Evolutionary conservation across 2,113 vertebrate genomes (phyloP), one percentile per base, ranked within the genome.

Genomic region (Megalops atlanticus): DNA sequence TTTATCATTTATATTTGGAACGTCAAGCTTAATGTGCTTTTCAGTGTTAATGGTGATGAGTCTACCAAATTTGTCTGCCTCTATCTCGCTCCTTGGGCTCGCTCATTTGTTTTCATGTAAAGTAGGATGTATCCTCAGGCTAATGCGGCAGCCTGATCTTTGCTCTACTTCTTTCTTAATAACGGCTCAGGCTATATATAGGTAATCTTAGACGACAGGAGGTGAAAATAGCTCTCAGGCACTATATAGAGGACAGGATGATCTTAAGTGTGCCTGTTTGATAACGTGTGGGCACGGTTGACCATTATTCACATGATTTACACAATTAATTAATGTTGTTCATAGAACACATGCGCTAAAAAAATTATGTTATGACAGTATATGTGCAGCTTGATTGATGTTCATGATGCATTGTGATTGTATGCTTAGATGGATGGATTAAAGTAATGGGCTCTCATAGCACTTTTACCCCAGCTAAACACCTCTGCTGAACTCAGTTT

Each of bases 161-260:
- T 80, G 79, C 79, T 80, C 79, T 38, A 80, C 68, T 79, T 79
- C 69, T 58, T 80, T 24, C 45, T 74, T 80, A 80, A 64, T 70
- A 73, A 47, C 49, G 41, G 79, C 79, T 52, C 69, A 54, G 79
- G 12, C 80, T 81, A 81, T 81, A 76, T 81, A 76, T 76, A 81
- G 80, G 39, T 43, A 69, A 41, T 81, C 74, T 76, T 41, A 41
- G 74, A 81, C 39, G 74, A 21, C 45, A 31, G 2, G 35, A 52
- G 43, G 64, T 77, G 58, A 77, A 71, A 82, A 77, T 82, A 71
- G 58, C 33, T 8, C 75, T 54, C 24, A 18, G 39, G 35, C 27
- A 45, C 45, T 77, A 33, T 70, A 31, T 77, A 40, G 33, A 35
- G 80, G 31, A 35, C 74, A 36, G 41, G 73, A 41, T 49, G 41